phyloP scores from a whole-genome alignment of 2,113 vertebrate genomes.

The Mesocricetus auratus region DNA sequence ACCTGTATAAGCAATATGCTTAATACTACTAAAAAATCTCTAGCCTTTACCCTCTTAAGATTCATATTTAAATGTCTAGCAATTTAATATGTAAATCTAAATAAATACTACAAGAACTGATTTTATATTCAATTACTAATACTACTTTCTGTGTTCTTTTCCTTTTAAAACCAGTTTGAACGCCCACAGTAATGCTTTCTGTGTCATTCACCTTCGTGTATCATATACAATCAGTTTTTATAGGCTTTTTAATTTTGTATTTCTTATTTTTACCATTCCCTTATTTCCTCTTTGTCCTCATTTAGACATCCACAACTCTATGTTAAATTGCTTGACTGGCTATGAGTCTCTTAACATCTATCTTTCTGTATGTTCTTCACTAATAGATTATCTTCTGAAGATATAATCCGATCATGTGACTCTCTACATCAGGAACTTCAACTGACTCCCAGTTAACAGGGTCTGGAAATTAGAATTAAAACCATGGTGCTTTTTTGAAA shows the following conservation, averaged over 20 bases:
- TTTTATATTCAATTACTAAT: background rate
- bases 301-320: background rate
- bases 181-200: background rate
- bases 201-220: background rate
- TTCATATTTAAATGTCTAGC: constrained; percentile 1
- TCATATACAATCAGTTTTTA: background rate
- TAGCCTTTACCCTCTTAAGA: background rate
- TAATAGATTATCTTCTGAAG: constrained; percentile 56
- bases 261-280: background rate
- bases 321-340: background rate
- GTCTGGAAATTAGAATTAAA: background rate
- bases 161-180: background rate
- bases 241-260: background rate
- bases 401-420: background rate
- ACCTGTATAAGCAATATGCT: constrained; percentile 24
- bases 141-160: background rate
- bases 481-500: background rate
- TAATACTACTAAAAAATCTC: background rate
- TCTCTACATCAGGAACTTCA: background rate
- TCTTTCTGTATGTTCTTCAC: constrained; percentile 27
- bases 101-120: background rate
- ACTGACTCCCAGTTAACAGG: background rate
- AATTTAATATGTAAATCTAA: background rate
- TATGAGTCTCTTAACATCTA: background rate
- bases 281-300: constrained; percentile 17